phyloP scores from a whole-genome alignment of 2,888 invertebrate species.

The Caenorhabditis angaria region DNA sequence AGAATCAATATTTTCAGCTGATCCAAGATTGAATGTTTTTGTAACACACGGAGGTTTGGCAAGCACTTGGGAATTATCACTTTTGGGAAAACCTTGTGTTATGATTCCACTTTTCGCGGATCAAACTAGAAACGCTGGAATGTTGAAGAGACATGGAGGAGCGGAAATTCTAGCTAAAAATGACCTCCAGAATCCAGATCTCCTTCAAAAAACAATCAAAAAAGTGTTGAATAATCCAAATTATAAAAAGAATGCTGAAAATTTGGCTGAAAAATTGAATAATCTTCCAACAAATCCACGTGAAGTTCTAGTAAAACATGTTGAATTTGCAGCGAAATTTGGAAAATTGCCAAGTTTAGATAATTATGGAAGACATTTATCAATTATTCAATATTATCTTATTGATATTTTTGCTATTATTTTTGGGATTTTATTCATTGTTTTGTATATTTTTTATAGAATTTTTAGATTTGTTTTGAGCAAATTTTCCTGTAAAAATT shows the following conservation, averaged over 20 bases:
- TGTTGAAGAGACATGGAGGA: conserved; percentile 41
- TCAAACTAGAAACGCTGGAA: conserved; percentile 28
- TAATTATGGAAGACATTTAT: conserved; percentile 14
- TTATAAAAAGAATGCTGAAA: conserved; percentile 31
- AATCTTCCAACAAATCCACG: conserved; percentile 44
- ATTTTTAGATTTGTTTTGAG: background rate
- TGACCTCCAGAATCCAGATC: conserved; percentile 29
- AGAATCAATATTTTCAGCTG: background rate
- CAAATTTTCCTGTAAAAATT: background rate
- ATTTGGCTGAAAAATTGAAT: conserved; percentile 43
- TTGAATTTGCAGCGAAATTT: conserved; percentile 17
- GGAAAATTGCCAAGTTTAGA: conserved; percentile 30
- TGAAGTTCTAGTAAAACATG: conserved; percentile 48
- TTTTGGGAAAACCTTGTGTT: conserved; percentile 27
- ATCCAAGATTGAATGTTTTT: conserved; percentile 17
- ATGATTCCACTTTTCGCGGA: conserved; percentile 39
- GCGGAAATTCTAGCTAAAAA: conserved; percentile 39
- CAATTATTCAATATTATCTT: conserved; percentile 13
- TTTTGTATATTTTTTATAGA: conserved; percentile 3
- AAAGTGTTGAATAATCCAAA: conserved; percentile 5
- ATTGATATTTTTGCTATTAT: conserved; percentile 5
- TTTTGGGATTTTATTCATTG: background rate
- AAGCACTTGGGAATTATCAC: conserved; percentile 17
- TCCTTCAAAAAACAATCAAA: conserved; percentile 8
- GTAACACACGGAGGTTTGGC: conserved; percentile 38